Conservation (phyloP, 1,140 invertebrate genomes). For the Ladona fulva region DNA sequence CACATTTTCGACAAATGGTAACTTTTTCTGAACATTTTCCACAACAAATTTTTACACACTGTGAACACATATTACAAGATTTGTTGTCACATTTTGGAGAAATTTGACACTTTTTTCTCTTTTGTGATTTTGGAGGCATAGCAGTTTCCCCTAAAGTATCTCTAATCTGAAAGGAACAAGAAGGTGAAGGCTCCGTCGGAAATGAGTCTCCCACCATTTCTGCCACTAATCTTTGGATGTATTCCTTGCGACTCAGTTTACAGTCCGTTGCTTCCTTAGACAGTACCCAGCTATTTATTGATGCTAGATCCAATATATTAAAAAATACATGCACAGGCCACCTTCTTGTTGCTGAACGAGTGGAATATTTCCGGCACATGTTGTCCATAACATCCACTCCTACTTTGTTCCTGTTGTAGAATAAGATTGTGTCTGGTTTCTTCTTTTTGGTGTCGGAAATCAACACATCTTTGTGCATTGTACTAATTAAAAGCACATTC, state of each 20-base stretch:
- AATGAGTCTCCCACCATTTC: background rate
- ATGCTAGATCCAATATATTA: background rate
- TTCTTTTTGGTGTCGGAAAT: background rate
- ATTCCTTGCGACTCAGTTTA: background rate
- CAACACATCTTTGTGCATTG: background rate
- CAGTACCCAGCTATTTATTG: background rate
- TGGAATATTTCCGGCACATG: no score
- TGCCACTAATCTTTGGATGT: background rate
- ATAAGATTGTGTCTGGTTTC: background rate
- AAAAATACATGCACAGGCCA: background rate
- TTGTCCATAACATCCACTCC: background rate
- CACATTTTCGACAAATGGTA: background rate
- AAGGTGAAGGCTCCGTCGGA: background rate
- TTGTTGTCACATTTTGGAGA: background rate
- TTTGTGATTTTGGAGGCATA: background rate
- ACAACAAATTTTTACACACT: background rate
- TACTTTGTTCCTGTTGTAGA: background rate
- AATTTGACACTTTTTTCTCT: background rate
- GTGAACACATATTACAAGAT: background rate
- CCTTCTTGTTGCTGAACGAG: background rate
- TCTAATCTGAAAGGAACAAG: background rate
- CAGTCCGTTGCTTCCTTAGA: background rate
- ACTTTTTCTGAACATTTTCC: background rate
- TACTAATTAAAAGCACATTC: background rate
- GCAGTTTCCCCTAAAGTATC: background rate